Conservation (phyloP, 2,797 vertebrate genomes). For the Acanthurus tractus region DNA sequence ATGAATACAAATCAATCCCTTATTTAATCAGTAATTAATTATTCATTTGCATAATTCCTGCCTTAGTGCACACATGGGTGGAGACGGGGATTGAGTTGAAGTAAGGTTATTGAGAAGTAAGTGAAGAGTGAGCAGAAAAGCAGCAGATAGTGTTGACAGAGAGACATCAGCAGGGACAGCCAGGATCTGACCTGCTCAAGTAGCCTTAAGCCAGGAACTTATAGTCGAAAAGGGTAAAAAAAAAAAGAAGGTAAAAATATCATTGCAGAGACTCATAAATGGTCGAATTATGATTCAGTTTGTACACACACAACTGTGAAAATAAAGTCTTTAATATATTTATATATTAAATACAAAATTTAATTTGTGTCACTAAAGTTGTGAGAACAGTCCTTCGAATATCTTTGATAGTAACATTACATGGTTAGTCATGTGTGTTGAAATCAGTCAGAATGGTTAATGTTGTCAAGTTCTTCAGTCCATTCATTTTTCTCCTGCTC, state of each 20-base stretch:
- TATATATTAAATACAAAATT: too few species aligned
- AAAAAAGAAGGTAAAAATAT: neutral
- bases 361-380: neutral
- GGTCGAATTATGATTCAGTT: neutral
- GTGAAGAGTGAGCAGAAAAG: conserved; percentile 14
- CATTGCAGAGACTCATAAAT: neutral
- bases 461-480: neutral
- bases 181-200: neutral
- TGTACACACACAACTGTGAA: neutral
- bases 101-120: conserved; percentile 27
- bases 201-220: neutral
- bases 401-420: neutral
- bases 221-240: neutral
- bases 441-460: neutral
- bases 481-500: neutral
- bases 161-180: neutral
- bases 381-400: neutral
- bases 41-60: conserved; percentile 70
- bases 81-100: conserved; percentile 27
- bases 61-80: conserved; percentile 1
- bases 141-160: conserved; percentile 3
- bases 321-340: neutral
- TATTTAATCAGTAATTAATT: conserved; percentile 72
- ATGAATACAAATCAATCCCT: conserved; percentile 68
- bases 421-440: neutral